Conservation (phyloP, 2,797 vertebrate species). For the Xerus rutilus region DNA sequence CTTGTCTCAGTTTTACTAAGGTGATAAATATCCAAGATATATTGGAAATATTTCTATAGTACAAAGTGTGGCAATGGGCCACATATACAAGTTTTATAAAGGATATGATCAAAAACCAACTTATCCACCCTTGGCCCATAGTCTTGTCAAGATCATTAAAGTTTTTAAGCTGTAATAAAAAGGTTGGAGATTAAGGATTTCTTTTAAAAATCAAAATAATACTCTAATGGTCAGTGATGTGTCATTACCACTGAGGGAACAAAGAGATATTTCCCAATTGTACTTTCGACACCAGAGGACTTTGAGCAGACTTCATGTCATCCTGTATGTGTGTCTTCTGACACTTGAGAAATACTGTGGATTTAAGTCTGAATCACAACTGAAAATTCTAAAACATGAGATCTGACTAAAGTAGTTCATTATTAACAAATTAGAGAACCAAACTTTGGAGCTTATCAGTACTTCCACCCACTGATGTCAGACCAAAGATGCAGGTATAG, state of each 20-base stretch:
- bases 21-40: background rate
- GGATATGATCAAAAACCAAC: background rate
- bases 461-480: background rate
- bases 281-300: background rate
- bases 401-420: background rate
- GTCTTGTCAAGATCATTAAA: background rate
- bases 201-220: background rate
- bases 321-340: no score
- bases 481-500: background rate
- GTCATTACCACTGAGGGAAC: background rate
- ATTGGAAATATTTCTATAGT: background rate
- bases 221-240: background rate
- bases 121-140: background rate
- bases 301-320: background rate
- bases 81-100: background rate
- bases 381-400: background rate
- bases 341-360: background rate
- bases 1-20: background rate
- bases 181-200: background rate
- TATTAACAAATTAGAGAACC: background rate
- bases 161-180: background rate
- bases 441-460: background rate
- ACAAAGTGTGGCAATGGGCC: background rate
- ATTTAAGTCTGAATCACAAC: background rate
- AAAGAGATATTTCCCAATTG: background rate